Percentiles rank a stretch among this genome's conserved stretches.
phyloP scores from a whole-genome alignment of 2,797 vertebrate species.

The Telmatherina bonti region DNA sequence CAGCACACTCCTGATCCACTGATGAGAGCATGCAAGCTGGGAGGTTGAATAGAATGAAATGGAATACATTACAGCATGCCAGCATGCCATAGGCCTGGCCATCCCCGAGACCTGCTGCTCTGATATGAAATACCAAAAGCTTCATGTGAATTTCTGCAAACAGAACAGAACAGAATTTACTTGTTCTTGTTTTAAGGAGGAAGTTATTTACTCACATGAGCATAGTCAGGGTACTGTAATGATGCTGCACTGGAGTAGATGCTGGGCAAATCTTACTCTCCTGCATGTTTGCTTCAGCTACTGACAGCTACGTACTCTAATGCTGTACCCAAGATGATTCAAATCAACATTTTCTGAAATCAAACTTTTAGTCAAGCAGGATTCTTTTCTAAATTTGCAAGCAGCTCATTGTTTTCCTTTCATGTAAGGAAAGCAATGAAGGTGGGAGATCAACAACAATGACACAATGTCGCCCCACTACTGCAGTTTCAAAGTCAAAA shows the following conservation, averaged over 20 bases:
- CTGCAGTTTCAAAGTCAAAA: constrained; percentile 31
- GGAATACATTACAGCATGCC: constrained; percentile 66
- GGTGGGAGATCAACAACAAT: constrained; percentile 31
- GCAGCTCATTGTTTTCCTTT: constrained; percentile 40
- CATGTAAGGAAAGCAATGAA: constrained; percentile 43
- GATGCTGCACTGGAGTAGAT: neutral
- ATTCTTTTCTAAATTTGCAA: constrained; percentile 37
- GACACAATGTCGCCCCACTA: constrained; percentile 11
- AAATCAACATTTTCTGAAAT: constrained; percentile 42
- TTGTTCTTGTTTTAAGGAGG: constrained; percentile 16
- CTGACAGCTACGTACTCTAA: constrained; percentile 30
- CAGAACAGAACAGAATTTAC: constrained; percentile 10
- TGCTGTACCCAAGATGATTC: constrained; percentile 35
- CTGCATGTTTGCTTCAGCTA: constrained; percentile 8
- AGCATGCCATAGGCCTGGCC: constrained; percentile 37
- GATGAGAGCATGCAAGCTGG: constrained; percentile 71
- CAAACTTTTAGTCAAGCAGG: constrained; percentile 30
- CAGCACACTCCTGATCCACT: constrained; percentile 68
- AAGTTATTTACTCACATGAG: constrained; percentile 20
- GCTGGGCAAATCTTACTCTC: neutral
- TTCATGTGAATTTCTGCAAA: constrained; percentile 14
- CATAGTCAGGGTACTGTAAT: neutral
- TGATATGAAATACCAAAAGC: constrained; percentile 19
- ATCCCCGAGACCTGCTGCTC: constrained; percentile 40
- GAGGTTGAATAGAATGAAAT: constrained; percentile 76